Conservation (phyloP, 2,888 invertebrate genomes). For the Myopa tessellatipennis region DNA sequence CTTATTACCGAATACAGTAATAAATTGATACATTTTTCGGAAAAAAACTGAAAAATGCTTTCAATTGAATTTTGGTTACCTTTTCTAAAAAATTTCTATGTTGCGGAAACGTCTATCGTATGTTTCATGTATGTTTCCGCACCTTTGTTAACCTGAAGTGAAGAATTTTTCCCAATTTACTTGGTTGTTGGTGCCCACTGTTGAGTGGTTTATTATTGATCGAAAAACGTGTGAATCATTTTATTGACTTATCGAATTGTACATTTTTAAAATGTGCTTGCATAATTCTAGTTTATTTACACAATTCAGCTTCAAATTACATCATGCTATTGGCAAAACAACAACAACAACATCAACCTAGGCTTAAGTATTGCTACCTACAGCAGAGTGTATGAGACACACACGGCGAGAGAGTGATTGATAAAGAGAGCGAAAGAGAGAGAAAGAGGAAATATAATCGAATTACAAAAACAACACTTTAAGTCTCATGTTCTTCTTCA, state of each 20-base stretch:
- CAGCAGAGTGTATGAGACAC: not conserved
- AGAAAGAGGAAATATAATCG: not conserved
- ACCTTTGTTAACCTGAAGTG: too few species aligned
- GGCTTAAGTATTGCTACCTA: not conserved
- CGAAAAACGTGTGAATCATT: not conserved
- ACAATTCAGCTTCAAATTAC: slow-evolving; percentile 18
- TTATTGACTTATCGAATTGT: not conserved
- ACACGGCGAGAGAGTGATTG: too few species aligned
- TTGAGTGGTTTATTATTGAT: not conserved
- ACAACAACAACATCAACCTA: slow-evolving; percentile 1
- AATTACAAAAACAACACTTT: too few species aligned
- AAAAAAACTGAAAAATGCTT: too few species aligned
- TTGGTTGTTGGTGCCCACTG: not conserved
- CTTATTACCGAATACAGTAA: too few species aligned
- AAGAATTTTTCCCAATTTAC: too few species aligned
- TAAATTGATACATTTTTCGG: too few species aligned
- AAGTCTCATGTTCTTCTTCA: too few species aligned
- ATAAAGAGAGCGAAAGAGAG: not conserved
- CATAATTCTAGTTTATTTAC: slow-evolving; percentile 5
- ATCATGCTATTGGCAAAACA: slow-evolving; percentile 5
- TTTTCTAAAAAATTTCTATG: too few species aligned
- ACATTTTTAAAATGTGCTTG: slow-evolving; percentile 1
- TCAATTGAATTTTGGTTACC: too few species aligned
- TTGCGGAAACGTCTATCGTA: too few species aligned
- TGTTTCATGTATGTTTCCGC: too few species aligned